Conservation (phyloP, 2,888 invertebrate genomes). For the Mycalesis mineus region DNA sequence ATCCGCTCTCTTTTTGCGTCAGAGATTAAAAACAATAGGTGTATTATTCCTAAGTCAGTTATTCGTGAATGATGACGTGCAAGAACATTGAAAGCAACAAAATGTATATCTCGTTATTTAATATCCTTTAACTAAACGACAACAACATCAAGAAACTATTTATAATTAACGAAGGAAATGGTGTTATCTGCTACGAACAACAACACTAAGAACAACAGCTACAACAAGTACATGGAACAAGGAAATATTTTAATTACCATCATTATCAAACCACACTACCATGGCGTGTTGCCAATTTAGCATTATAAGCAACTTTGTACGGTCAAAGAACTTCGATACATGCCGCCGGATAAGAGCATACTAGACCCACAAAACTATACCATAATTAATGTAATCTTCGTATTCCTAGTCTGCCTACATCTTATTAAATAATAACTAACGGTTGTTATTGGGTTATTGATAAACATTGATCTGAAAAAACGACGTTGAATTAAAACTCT, state of each 20-base stretch:
- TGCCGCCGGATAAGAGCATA: slow-evolving; percentile 15
- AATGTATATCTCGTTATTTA: not conserved
- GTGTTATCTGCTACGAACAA: not conserved
- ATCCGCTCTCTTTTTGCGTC: too few species aligned
- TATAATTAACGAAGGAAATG: not conserved
- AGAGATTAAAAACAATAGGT: too few species aligned
- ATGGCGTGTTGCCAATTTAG: slow-evolving; percentile 24
- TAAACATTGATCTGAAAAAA: too few species aligned
- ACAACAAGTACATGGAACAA: too few species aligned
- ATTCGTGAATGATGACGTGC: too few species aligned
- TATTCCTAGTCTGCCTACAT: too few species aligned
- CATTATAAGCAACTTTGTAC: slow-evolving; percentile 17
- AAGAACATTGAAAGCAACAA: not conserved
- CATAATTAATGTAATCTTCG: not conserved
- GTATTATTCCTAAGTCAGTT: too few species aligned
- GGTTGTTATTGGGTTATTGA: too few species aligned
- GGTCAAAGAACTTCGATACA: slow-evolving; percentile 13
- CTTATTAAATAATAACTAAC: too few species aligned
- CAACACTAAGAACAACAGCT: not conserved
- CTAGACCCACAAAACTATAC: slow-evolving; percentile 5
- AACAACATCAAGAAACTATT: not conserved
- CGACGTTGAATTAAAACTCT: too few species aligned
- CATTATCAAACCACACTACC: slow-evolving; percentile 11
- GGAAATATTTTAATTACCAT: slow-evolving; percentile 9
- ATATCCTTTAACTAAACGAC: not conserved